These are phyloP conservation scores for Chrysaora quinquecirrha DNA, from an alignment of 30 jellyfish, hydroid and myxozoan genomes.

Conservation along the genomic window DNA sequence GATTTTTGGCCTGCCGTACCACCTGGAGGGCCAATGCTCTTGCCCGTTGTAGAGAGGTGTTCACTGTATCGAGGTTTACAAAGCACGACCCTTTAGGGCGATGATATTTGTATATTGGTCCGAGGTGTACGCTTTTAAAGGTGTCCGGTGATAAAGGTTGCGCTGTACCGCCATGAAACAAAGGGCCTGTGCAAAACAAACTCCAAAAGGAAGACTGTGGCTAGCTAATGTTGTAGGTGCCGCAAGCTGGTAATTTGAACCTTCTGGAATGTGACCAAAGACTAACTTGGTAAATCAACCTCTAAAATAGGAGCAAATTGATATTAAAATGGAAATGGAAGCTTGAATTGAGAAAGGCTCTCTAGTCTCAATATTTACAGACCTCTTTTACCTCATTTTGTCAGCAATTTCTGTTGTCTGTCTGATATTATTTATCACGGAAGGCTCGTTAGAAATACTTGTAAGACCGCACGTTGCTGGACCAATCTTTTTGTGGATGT, in stretches of 20 bases:
- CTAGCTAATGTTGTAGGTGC: too few relatives aligned
- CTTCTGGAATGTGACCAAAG: background rate
- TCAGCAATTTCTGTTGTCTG: background rate
- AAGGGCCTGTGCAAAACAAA: too few relatives aligned
- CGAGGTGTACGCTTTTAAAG: too few relatives aligned
- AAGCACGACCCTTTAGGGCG: background rate
- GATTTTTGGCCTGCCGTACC: too few relatives aligned
- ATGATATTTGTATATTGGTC: background rate
- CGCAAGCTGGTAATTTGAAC: background rate
- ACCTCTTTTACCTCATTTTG: background rate
- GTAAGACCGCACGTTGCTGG: too few relatives aligned
- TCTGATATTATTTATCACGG: background rate
- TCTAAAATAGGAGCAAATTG: slow-evolving; percentile 3
- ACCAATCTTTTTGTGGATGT: too few relatives aligned
- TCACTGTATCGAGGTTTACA: too few relatives aligned
- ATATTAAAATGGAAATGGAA: background rate
- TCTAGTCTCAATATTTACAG: background rate
- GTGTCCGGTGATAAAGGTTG: too few relatives aligned
- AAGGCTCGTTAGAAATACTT: background rate
- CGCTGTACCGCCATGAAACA: too few relatives aligned
- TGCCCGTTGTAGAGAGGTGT: too few relatives aligned
- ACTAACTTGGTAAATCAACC: background rate
- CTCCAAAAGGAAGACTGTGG: too few relatives aligned
- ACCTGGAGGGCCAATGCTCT: too few relatives aligned
- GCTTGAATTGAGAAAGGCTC: background rate